phyloP scores from a whole-genome alignment of 2,113 vertebrate genomes.

The Campylorhamphus procurvoides region DNA sequence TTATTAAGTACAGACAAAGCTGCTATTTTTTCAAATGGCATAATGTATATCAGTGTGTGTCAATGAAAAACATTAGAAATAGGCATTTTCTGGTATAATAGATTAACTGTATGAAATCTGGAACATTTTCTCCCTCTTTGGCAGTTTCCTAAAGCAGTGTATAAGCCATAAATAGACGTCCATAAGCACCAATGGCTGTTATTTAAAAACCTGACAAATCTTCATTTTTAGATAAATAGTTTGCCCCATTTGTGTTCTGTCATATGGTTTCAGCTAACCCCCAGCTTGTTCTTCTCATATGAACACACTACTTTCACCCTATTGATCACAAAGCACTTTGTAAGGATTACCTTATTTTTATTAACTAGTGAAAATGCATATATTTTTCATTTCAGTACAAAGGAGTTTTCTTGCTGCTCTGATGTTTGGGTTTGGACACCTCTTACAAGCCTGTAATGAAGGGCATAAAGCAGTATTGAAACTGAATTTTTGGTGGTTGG shows the following conservation, averaged over 20 bases:
- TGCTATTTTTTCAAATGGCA: conserved; percentile 72
- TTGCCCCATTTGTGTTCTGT: not conserved
- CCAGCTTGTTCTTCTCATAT: not conserved
- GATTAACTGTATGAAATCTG: conserved; percentile 54
- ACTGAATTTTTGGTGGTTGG: not conserved
- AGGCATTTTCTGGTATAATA: conserved; percentile 60
- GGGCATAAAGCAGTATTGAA: not conserved
- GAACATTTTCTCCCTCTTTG: conserved; percentile 34
- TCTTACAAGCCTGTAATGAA: not conserved
- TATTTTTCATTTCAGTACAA: not conserved
- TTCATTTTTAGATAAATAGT: not conserved
- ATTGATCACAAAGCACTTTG: not conserved
- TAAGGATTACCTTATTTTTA: not conserved
- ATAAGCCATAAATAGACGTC: not conserved
- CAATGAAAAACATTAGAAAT: conserved; percentile 73
- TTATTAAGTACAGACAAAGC: conserved; percentile 79
- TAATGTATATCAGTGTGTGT: conserved; percentile 75
- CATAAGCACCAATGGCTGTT: conserved; percentile 9
- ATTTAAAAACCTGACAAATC: conserved; percentile 24
- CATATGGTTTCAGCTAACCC: not conserved
- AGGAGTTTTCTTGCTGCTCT: not conserved
- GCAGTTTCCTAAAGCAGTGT: not conserved
- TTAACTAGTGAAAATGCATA: not conserved
- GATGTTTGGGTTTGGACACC: not conserved
- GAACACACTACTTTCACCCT: not conserved